Evolutionary conservation across 2,888 invertebrate genomes (phyloP).

Genomic region (Steromphala cineraria): DNA sequence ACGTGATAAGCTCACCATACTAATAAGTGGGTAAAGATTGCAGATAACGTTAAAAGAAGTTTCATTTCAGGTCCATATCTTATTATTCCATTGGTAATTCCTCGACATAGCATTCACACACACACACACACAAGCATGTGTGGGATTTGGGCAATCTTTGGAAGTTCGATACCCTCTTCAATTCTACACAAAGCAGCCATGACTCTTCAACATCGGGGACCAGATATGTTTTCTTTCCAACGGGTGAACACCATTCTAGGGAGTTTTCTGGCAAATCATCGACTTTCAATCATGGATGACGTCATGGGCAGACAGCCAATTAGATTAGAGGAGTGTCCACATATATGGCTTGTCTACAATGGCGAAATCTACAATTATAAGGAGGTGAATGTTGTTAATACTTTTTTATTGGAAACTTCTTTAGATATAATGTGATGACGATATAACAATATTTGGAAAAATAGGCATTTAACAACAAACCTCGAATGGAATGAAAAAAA

Average conservation of each 20-base stretch:
- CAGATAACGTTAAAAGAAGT: too few species aligned
- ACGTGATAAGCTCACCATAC: too few species aligned
- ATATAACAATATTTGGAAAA: too few species aligned
- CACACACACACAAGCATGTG: constrained; percentile 62
- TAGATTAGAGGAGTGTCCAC: constrained; percentile 69
- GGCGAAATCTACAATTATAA: constrained; percentile 90
- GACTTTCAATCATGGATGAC: constrained; percentile 73
- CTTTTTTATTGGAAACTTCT: too few species aligned
- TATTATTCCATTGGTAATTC: too few species aligned
- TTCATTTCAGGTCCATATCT: too few species aligned
- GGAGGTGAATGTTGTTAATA: constrained; percentile 45
- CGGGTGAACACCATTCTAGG: constrained; percentile 69
- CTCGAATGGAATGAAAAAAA: too few species aligned
- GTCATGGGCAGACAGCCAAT: constrained; percentile 75
- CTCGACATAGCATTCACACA: too few species aligned
- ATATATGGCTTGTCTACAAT: constrained; percentile 79
- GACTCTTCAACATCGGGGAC: too few species aligned
- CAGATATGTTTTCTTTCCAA: constrained; percentile 55
- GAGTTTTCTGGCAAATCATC: constrained; percentile 72
- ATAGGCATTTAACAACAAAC: too few species aligned
- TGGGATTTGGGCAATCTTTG: constrained; percentile 76
- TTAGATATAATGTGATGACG: too few species aligned
- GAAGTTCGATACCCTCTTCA: constrained; percentile 67
- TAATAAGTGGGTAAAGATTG: too few species aligned
- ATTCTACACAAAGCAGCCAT: constrained; percentile 40